Conservation (phyloP, 2,113 vertebrate species). For the Gorsachius goisagi region DNA sequence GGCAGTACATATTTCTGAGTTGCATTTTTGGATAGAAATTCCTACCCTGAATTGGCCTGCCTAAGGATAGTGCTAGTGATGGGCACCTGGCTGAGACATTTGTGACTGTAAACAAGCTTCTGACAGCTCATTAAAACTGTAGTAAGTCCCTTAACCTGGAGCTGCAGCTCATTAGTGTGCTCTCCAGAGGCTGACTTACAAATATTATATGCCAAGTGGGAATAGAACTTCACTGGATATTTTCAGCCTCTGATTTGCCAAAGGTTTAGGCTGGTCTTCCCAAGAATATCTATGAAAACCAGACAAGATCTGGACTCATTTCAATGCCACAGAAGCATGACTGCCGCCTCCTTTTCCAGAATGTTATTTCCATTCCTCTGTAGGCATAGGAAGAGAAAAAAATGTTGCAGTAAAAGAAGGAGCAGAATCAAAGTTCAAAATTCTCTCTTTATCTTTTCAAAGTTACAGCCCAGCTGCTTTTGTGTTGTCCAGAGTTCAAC, state of each 20-base stretch:
- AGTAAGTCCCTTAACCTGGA: neutral
- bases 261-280: slow-evolving; percentile 10
- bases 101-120: slow-evolving; percentile 37
- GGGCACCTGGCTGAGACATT: slow-evolving; percentile 24
- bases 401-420: neutral
- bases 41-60: neutral
- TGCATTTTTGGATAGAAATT: neutral
- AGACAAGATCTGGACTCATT: slow-evolving; percentile 12
- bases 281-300: slow-evolving; percentile 6
- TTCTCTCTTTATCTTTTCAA: neutral
- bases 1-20: neutral
- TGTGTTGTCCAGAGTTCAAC: neutral
- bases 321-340: slow-evolving; percentile 10
- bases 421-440: slow-evolving; percentile 6
- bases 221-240: neutral
- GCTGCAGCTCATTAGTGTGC: slow-evolving; percentile 26
- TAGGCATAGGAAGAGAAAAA: neutral
- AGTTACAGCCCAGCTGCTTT: neutral
- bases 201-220: neutral
- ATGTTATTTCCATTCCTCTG: neutral
- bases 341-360: neutral
- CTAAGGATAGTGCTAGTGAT: neutral
- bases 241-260: slow-evolving; percentile 10
- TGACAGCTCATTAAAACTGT: slow-evolving; percentile 32
- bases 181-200: slow-evolving; percentile 18